Percentiles rank a stretch among this genome's conserved stretches.
Conservation (phyloP, 2,888 invertebrate species). For the Orthonevra nobilis region DNA sequence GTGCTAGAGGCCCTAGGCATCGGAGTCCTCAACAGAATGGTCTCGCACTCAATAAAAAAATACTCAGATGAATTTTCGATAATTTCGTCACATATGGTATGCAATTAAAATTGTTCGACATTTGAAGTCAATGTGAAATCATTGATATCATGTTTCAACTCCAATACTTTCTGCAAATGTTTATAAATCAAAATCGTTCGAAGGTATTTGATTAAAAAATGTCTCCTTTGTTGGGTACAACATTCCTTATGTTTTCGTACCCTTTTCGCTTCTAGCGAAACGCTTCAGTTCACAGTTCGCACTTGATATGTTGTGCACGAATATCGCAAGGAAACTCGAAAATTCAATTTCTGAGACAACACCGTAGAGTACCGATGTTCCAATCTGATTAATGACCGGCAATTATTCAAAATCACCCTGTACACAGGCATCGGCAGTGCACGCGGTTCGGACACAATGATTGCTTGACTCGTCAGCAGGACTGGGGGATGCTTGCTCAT, state of each 20-base stretch:
- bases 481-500: constrained; percentile 33
- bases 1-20: no score
- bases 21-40: no score
- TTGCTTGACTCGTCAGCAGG: constrained; percentile 48
- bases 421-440: constrained; percentile 45
- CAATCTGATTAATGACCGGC: constrained; percentile 65
- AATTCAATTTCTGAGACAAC: constrained; percentile 67
- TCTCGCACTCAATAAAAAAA: no score
- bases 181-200: background rate
- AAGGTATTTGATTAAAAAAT: constrained; percentile 29
- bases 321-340: constrained; percentile 60
- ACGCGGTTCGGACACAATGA: constrained; percentile 61
- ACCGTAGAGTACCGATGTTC: constrained; percentile 55
- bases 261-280: constrained; percentile 8
- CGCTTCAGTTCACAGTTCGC: constrained; percentile 30
- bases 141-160: background rate
- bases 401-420: constrained; percentile 69
- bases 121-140: no score
- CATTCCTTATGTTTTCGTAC: background rate
- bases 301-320: constrained; percentile 50
- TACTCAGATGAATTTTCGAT: no score
- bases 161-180: background rate
- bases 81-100: no score
- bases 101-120: no score
- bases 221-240: constrained; percentile 25